Conservation (phyloP, 1,140 invertebrate species). For the Sarcophaga peregrina region DNA sequence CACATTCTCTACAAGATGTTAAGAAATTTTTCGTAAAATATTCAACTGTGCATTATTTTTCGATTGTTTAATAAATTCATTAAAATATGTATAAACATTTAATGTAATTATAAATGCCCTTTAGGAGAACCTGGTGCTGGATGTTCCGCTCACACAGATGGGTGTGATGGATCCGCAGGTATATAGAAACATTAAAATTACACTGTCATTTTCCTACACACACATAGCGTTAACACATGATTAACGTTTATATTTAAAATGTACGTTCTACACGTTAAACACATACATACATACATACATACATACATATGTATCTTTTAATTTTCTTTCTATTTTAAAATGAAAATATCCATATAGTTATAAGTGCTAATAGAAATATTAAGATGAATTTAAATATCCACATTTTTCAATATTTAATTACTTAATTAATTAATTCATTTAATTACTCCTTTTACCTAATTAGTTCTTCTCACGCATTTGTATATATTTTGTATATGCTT, state of each 20-base stretch:
- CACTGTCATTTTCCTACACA: not conserved
- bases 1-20: too few relatives aligned
- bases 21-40: not conserved
- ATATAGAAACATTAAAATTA: conserved; percentile 38
- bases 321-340: conserved; percentile 10
- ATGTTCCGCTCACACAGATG: conserved; percentile 86
- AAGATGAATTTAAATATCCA: too few relatives aligned
- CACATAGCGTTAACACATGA: not conserved
- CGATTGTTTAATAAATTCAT: not conserved
- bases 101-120: conserved; percentile 43
- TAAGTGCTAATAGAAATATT: too few relatives aligned
- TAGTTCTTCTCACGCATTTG: too few relatives aligned
- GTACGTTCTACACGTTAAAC: conserved; percentile 5
- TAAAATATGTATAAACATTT: conserved; percentile 24
- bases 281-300: conserved; percentile 35
- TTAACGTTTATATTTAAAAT: not conserved
- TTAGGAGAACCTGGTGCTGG: conserved; percentile 79
- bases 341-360: too few relatives aligned
- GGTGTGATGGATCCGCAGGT: conserved; percentile 89
- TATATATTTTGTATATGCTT: too few relatives aligned
- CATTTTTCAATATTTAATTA: too few relatives aligned
- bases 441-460: too few relatives aligned
- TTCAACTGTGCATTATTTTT: not conserved
- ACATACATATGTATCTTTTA: not conserved
- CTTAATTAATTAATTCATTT: too few relatives aligned